Evolutionary conservation across 2,888 invertebrate genomes (phyloP).

Genomic region (Nycteola revayana): DNA sequence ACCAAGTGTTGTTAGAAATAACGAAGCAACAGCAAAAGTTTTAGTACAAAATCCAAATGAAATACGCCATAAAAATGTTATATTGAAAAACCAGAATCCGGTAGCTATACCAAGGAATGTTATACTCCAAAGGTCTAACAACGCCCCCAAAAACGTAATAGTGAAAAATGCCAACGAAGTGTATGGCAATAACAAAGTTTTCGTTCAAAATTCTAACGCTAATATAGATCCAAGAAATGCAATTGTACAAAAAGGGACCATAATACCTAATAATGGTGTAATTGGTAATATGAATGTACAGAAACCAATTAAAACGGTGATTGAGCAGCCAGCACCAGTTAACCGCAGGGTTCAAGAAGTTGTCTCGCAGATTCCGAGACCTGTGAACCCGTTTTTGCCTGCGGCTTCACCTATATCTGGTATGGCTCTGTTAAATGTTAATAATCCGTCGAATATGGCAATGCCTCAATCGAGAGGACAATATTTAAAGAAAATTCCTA

Average conservation of each 20-base stretch:
- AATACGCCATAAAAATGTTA: background rate
- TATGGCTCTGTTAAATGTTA: constrained; percentile 32
- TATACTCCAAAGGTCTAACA: background rate
- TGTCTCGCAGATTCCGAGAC: too few species aligned
- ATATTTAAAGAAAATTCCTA: constrained; percentile 56
- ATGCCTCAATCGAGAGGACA: constrained; percentile 39
- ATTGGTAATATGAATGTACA: background rate
- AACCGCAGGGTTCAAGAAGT: too few species aligned
- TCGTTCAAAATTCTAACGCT: constrained; percentile 1
- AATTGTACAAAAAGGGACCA: constrained; percentile 1
- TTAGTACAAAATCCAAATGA: background rate
- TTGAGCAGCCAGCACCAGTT: constrained; percentile 5
- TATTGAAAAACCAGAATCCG: background rate
- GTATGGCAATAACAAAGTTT: too few species aligned
- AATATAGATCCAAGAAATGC: background rate
- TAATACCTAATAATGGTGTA: too few species aligned
- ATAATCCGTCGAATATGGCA: too few species aligned
- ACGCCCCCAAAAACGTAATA: background rate
- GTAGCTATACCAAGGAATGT: background rate
- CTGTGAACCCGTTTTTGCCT: constrained; percentile 44
- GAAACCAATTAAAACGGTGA: background rate
- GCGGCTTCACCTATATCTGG: constrained; percentile 52
- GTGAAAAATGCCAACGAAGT: background rate
- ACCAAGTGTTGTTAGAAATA: too few species aligned
- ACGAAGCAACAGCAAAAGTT: background rate